These are phyloP conservation scores for Aquatica leii DNA, from an alignment of 2,888 invertebrate species.

Conservation along the genomic window DNA sequence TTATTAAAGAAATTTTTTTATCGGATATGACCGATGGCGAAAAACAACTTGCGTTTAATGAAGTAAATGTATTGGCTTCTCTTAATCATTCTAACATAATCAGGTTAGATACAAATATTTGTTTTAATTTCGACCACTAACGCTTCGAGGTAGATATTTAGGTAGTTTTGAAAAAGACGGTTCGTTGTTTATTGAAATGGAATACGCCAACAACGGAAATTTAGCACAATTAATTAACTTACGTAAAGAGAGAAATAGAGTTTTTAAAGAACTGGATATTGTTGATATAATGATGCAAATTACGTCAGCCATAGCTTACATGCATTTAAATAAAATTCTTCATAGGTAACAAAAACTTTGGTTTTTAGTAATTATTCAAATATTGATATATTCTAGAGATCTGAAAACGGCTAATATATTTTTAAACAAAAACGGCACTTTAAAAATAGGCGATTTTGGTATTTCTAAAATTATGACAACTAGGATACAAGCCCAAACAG, in stretches of 20 bases:
- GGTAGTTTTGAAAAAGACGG: conserved; percentile 79
- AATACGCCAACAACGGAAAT: conserved; percentile 80
- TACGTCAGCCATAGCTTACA: conserved; percentile 72
- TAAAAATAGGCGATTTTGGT: conserved; percentile 80
- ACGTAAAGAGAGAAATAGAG: conserved; percentile 56
- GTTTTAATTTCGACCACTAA: no score
- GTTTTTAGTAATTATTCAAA: neutral
- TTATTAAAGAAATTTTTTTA: conserved; percentile 79
- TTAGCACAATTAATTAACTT: conserved; percentile 70
- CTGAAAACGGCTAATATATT: conserved; percentile 80
- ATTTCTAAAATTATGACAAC: conserved; percentile 78
- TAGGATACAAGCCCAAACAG: conserved; percentile 71
- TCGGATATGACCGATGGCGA: conserved; percentile 72
- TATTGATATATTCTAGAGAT: conserved; percentile 62
- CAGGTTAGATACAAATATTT: no score
- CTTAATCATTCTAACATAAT: conserved; percentile 79
- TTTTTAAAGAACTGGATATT: conserved; percentile 70
- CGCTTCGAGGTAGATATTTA: conserved; percentile 73
- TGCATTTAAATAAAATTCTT: conserved; percentile 73
- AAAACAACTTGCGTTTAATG: conserved; percentile 73
- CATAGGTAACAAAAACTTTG: conserved; percentile 65
- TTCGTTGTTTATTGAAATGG: conserved; percentile 78
- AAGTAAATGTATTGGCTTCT: conserved; percentile 73
- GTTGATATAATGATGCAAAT: conserved; percentile 73
- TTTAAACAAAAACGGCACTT: conserved; percentile 69